phyloP scores from a whole-genome alignment of 1,140 invertebrate genomes.

The Trichomalopsis sarcophagae region DNA sequence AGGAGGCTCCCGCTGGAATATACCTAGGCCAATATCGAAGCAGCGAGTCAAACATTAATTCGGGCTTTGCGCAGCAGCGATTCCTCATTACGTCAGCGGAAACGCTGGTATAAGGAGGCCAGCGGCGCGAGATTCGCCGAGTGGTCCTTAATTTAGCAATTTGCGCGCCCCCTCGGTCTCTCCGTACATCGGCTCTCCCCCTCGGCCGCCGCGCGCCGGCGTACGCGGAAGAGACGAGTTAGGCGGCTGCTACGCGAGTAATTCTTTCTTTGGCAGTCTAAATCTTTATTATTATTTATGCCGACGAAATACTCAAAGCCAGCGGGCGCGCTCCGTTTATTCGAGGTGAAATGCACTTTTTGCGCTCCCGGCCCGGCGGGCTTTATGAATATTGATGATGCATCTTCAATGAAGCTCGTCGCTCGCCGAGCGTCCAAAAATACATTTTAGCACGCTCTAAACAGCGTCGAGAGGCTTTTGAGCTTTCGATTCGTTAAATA shows the following conservation, averaged over 20 bases:
- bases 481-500: not conserved
- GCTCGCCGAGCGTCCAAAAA: not conserved
- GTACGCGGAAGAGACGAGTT: no score
- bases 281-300: no score
- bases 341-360: conserved; percentile 17
- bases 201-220: no score
- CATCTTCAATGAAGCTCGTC: conserved; percentile 30
- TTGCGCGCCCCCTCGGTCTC: not conserved
- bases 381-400: conserved; percentile 36
- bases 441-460: not conserved
- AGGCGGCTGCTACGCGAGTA: no score
- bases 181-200: not conserved
- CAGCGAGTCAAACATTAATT: not conserved
- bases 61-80: not conserved
- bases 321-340: not conserved
- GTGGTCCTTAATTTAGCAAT: conserved; percentile 18
- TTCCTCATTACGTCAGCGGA: not conserved
- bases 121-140: not conserved
- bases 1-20: not conserved
- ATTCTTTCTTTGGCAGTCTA: not conserved
- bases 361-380: not conserved
- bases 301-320: conserved; percentile 8
- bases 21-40: not conserved
- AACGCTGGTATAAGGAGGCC: not conserved
- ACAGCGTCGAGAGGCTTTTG: not conserved